A percentile compares a stretch with the other conserved stretches of the same genome.
phyloP scores from a whole-genome alignment of 2,113 vertebrate species.

The Tamias sibiricus region DNA sequence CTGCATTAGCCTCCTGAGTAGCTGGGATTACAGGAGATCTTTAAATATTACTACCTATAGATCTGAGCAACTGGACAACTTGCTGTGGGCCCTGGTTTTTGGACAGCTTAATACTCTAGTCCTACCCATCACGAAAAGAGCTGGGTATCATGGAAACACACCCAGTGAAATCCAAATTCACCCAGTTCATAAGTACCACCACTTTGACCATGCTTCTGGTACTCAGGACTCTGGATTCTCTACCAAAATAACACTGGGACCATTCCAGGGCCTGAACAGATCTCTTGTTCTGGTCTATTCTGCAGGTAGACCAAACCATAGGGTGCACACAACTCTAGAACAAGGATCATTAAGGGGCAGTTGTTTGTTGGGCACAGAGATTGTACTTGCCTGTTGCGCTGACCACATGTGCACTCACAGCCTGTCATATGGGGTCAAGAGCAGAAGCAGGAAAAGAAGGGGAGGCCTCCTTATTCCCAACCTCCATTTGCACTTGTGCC shows the following conservation, averaged over 20 bases:
- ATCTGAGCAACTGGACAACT: not conserved
- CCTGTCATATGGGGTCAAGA: not conserved
- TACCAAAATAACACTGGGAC: not conserved
- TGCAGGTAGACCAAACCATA: fast-evolving
- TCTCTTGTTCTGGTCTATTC: not conserved
- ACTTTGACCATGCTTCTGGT: not conserved
- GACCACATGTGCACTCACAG: not conserved
- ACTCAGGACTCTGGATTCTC: not conserved
- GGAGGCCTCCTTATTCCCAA: not conserved
- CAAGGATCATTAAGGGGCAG: not conserved
- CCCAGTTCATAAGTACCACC: not conserved
- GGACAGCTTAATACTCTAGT: not conserved
- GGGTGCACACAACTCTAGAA: not conserved
- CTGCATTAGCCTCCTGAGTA: not conserved
- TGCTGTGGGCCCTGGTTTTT: not conserved
- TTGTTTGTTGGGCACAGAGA: too few species aligned
- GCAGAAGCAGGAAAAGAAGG: not conserved
- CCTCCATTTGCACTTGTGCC: not conserved
- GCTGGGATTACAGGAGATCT: not conserved
- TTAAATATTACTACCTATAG: not conserved
- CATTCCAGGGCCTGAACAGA: not conserved
- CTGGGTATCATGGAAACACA: not conserved
- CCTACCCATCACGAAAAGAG: not conserved
- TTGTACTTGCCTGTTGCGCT: not conserved
- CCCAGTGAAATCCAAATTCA: not conserved